Conservation (phyloP, 2,113 vertebrate genomes). For the Gopherus flavomarginatus region DNA sequence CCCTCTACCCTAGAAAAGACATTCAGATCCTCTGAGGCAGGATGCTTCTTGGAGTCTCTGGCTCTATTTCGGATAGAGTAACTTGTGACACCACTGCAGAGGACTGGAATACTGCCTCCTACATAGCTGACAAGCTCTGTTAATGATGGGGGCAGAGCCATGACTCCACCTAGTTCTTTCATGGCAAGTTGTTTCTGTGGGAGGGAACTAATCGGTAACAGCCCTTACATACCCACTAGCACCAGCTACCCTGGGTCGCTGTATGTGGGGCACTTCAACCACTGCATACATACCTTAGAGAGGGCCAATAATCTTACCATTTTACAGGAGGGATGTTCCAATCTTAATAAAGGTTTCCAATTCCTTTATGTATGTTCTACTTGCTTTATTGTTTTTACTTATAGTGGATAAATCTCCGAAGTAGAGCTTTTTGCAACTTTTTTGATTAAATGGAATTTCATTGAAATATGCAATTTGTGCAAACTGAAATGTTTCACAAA, state of each 20-base stretch:
- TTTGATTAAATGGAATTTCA: background rate
- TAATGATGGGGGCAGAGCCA: background rate
- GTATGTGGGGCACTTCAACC: background rate
- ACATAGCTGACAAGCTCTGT: background rate
- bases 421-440: background rate
- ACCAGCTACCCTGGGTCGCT: background rate
- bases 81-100: background rate
- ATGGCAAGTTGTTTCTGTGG: background rate
- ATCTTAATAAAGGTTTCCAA: background rate
- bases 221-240: background rate
- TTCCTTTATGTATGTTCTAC: background rate
- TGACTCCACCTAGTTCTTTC: background rate
- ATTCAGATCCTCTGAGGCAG: background rate
- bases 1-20: background rate
- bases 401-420: too few relatives aligned
- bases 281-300: background rate
- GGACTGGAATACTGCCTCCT: background rate
- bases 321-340: background rate
- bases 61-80: background rate
- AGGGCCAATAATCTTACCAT: background rate
- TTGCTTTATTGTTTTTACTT: background rate
- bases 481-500: background rate
- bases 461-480: background rate
- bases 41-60: background rate
- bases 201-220: fast-evolving